These are phyloP conservation scores for Drosophila heteroneura DNA, from an alignment of 2,888 invertebrate species.

Conservation along the genomic window DNA sequence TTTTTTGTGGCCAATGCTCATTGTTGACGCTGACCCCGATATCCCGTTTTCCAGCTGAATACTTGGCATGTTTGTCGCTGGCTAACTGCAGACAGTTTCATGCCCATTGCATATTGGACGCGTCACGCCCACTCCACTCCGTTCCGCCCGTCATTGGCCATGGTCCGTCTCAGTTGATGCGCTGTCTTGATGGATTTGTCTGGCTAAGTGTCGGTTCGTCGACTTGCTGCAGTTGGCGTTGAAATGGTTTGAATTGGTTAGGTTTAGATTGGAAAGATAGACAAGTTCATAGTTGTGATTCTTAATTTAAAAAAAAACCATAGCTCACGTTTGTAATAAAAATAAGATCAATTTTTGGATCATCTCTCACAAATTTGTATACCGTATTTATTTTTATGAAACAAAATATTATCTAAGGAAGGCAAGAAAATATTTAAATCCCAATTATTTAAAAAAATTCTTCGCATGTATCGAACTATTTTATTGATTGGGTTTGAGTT, in stretches of 20 bases:
- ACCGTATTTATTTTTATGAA: background rate
- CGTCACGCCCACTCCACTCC: slow-evolving; percentile 13
- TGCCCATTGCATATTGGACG: slow-evolving; percentile 59
- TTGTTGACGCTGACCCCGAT: slow-evolving; percentile 46
- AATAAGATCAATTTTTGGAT: background rate
- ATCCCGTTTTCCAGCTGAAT: slow-evolving; percentile 31
- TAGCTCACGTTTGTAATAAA: background rate
- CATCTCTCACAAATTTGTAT: background rate
- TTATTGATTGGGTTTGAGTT: slow-evolving; percentile 23
- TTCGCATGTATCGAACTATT: slow-evolving; percentile 17
- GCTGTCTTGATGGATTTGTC: slow-evolving; percentile 78
- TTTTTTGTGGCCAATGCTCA: slow-evolving; percentile 17
- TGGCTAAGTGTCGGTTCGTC: slow-evolving; percentile 67
- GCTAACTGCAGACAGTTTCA: slow-evolving; percentile 70
- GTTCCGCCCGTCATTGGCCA: background rate
- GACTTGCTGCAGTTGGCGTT: slow-evolving; percentile 38
- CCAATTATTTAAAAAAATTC: slow-evolving; percentile 3
- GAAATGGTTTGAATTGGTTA: background rate
- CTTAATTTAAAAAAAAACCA: background rate
- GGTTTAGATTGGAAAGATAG: background rate
- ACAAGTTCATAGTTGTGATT: background rate
- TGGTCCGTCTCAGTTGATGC: slow-evolving; percentile 32
- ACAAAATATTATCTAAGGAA: too few relatives aligned
- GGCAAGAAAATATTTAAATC: background rate
- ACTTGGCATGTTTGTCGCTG: slow-evolving; percentile 52